Evolutionary conservation across 2,888 invertebrate species (phyloP).

Genomic region (Aphidoletes aphidimyza): DNA sequence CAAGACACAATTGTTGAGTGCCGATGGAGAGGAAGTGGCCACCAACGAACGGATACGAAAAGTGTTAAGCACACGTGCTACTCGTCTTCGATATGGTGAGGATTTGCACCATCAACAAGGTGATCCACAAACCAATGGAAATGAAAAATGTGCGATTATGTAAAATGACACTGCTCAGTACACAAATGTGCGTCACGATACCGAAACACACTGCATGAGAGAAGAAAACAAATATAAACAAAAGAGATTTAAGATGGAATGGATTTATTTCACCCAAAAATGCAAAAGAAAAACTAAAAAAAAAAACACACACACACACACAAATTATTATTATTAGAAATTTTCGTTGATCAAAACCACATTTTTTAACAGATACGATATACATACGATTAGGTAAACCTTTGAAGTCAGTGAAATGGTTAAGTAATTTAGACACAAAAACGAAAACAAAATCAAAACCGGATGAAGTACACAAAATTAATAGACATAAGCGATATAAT

Average conservation of each 20-base stretch:
- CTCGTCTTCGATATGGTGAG: constrained; percentile 44
- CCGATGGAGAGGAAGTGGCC: constrained; percentile 76
- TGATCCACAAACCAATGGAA: constrained; percentile 51
- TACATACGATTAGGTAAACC: background rate
- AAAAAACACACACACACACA: no score
- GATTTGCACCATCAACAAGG: constrained; percentile 47
- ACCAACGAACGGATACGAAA: constrained; percentile 52
- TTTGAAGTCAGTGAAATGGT: background rate
- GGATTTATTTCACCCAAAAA: background rate
- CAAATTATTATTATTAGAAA: background rate
- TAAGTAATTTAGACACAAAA: background rate
- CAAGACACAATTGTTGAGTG: constrained; percentile 82
- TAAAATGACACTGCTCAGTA: background rate
- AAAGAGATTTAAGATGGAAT: constrained; percentile 21
- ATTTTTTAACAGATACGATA: background rate
- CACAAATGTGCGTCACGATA: background rate
- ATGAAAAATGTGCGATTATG: constrained; percentile 54
- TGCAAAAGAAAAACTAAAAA: background rate
- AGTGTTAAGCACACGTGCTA: constrained; percentile 14
- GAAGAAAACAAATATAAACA: background rate
- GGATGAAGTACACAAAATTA: background rate
- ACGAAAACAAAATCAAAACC: background rate
- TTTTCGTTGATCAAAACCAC: constrained; percentile 31
- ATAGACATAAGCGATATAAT: background rate
- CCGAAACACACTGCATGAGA: background rate